These are phyloP conservation scores for Calephelis perditalis DNA, from an alignment of 2,888 invertebrate species.

Conservation along the genomic window DNA sequence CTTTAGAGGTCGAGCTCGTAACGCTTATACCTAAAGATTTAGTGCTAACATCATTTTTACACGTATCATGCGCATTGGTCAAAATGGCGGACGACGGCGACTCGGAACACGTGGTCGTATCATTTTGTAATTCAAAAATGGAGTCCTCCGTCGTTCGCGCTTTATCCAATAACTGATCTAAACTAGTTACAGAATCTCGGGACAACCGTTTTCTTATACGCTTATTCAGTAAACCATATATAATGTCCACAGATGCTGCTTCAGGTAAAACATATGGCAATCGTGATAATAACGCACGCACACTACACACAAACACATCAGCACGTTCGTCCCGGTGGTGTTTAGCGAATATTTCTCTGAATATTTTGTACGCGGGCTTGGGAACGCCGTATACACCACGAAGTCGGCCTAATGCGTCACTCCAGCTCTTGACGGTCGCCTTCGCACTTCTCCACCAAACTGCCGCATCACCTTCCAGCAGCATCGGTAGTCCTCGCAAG, in stretches of 20 bases:
- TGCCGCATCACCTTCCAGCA: constrained; percentile 23
- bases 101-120: not conserved
- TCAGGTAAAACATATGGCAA: constrained; percentile 11
- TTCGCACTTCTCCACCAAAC: constrained; percentile 23
- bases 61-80: not conserved
- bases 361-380: constrained; percentile 22
- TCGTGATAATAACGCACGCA: constrained; percentile 13
- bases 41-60: not conserved
- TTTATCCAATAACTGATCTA: not conserved
- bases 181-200: not conserved
- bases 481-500: constrained; percentile 24
- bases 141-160: not conserved
- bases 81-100: not conserved
- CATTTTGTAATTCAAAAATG: not conserved
- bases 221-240: constrained; percentile 6
- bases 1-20: not conserved
- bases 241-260: not conserved
- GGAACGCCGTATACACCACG: constrained; percentile 22
- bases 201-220: not conserved
- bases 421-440: constrained; percentile 16
- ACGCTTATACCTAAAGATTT: not conserved
- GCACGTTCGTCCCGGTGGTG: constrained; percentile 17
- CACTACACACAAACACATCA: constrained; percentile 14
- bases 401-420: constrained; percentile 19
- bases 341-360: constrained; percentile 15